These are phyloP conservation scores for Ammospiza caudacuta DNA, from an alignment of 2,113 vertebrate genomes.

Conservation along the genomic window DNA sequence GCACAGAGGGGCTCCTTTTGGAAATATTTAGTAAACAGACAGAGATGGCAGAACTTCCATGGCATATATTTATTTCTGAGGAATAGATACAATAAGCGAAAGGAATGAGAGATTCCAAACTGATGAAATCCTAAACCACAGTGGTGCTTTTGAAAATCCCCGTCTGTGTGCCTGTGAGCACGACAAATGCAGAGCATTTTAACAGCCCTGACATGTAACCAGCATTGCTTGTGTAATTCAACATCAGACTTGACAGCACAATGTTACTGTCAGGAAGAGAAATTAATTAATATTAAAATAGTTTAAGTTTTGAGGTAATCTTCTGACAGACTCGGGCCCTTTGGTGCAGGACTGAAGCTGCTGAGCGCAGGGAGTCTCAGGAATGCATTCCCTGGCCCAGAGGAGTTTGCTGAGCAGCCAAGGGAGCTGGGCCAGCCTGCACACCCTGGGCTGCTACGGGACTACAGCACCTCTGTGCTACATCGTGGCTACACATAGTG, in stretches of 20 bases:
- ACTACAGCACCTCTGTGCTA: fast-evolving
- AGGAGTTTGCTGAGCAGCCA: neutral
- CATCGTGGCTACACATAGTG: no score
- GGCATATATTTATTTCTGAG: neutral
- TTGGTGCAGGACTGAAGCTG: neutral
- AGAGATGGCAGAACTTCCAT: neutral
- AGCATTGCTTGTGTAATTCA: neutral
- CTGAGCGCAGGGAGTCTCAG: neutral
- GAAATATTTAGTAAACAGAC: neutral
- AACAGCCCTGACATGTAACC: neutral
- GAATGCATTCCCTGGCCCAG: neutral
- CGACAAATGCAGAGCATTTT: neutral
- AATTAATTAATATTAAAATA: neutral
- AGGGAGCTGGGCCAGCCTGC: neutral
- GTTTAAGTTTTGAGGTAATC: neutral
- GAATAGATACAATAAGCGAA: neutral
- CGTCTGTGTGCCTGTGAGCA: neutral
- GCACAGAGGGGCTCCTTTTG: neutral
- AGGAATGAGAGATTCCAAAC: neutral
- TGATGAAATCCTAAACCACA: neutral
- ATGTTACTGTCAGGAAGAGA: neutral
- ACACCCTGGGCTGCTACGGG: neutral
- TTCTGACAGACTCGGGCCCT: neutral
- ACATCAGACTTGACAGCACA: neutral
- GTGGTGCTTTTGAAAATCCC: neutral